Percentiles rank a stretch among this genome's conserved stretches.
phyloP scores from a whole-genome alignment of 1,140 invertebrate genomes.

The Cyrtorhinus lividipennis region DNA sequence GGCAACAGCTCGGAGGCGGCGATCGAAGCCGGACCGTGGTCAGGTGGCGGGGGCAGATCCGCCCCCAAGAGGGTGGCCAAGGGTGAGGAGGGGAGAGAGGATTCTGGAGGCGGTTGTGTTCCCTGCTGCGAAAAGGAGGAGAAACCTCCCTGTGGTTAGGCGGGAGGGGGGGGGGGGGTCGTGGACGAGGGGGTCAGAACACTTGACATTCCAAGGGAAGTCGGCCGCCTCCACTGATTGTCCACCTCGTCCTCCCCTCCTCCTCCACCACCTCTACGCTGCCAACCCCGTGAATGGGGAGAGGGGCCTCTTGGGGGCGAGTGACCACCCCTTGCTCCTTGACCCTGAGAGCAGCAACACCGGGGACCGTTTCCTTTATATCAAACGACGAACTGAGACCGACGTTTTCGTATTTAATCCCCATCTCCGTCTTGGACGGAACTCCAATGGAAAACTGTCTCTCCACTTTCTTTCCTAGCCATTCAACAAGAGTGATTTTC shows the following conservation, averaged over 20 bases:
- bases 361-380: background rate
- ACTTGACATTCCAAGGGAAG: constrained; percentile 16
- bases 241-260: constrained; percentile 7
- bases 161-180: background rate
- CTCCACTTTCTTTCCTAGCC: too few relatives aligned
- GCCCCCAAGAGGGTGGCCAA: background rate
- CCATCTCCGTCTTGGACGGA: too few relatives aligned
- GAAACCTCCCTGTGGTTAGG: too few relatives aligned
- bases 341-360: background rate
- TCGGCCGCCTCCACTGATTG: constrained; percentile 11
- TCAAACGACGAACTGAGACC: too few relatives aligned
- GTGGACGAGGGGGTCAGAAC: background rate
- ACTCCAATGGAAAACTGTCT: too few relatives aligned
- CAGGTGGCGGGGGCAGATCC: constrained; percentile 11
- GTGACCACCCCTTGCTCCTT: background rate
- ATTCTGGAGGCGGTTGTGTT: too few relatives aligned
- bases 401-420: too few relatives aligned
- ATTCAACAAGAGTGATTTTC: too few relatives aligned
- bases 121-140: too few relatives aligned
- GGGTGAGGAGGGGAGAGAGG: background rate
- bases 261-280: background rate
- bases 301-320: too few relatives aligned
- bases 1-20: constrained; percentile 10
- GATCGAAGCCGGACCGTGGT: constrained; percentile 16
- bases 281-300: too few relatives aligned